phyloP scores from a whole-genome alignment of 2,797 vertebrate genomes.

The Sebastes taczanowskii region DNA sequence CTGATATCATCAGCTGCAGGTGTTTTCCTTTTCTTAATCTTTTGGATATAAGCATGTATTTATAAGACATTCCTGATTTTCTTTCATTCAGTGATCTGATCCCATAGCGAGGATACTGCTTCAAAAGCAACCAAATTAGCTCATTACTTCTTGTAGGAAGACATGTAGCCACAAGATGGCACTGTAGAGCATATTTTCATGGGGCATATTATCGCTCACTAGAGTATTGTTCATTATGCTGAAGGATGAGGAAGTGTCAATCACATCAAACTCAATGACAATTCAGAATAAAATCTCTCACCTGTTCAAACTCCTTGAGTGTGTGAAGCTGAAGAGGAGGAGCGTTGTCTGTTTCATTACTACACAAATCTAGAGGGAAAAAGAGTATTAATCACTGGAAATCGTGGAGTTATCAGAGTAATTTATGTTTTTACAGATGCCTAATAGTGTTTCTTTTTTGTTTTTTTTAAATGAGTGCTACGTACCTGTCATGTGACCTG shows the following conservation, averaged over 20 bases:
- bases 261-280: not conserved
- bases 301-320: slow-evolving; percentile 93
- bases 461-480: not conserved
- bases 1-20: slow-evolving; percentile 11
- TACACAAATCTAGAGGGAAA: slow-evolving; percentile 75
- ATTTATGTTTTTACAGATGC: not conserved
- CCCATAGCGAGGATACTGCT: not conserved
- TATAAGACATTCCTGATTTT: not conserved
- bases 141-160: not conserved
- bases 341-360: slow-evolving; percentile 81
- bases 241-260: not conserved
- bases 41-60: not conserved
- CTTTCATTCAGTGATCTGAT: not conserved
- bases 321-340: slow-evolving; percentile 89
- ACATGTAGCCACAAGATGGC: slow-evolving; percentile 34
- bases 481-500: slow-evolving; percentile 81
- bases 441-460: not conserved
- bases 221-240: not conserved
- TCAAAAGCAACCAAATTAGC: not conserved
- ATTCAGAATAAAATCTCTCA: slow-evolving; percentile 61
- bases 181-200: not conserved
- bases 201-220: not conserved
- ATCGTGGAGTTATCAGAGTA: not conserved
- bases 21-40: slow-evolving; percentile 11
- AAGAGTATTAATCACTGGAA: not conserved